Conservation (phyloP, 2,888 invertebrate species). For the Cepaea hortensis region DNA sequence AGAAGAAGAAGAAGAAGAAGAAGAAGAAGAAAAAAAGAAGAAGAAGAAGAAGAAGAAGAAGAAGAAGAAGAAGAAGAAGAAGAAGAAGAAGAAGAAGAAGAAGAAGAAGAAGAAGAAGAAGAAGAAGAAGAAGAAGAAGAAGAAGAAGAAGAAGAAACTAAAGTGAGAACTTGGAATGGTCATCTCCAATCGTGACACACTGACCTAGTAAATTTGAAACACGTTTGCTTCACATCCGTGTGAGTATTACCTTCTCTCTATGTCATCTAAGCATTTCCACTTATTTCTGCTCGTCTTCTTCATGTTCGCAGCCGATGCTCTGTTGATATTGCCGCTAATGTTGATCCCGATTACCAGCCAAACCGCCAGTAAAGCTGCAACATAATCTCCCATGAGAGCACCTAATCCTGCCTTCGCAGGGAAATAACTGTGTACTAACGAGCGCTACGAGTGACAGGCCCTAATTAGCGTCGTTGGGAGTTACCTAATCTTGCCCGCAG, state of each 20-base stretch:
- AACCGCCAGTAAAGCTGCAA: constrained; percentile 1
- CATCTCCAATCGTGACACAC: too few species aligned
- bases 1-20: neutral
- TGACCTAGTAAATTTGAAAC: too few species aligned
- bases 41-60: neutral
- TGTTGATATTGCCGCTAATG: neutral
- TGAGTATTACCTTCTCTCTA: too few species aligned
- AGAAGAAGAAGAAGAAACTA: neutral
- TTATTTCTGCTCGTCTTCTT: too few species aligned
- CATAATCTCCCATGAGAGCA: neutral
- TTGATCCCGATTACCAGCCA: neutral
- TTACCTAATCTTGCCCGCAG: constrained; percentile 39
- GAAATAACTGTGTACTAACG: constrained; percentile 21
- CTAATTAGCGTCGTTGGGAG: constrained; percentile 29
- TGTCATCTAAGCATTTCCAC: too few species aligned
- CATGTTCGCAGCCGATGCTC: too few species aligned
- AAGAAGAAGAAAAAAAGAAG: neutral
- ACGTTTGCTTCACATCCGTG: too few species aligned
- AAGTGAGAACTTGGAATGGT: too few species aligned
- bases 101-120: constrained; percentile 4
- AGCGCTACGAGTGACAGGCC: constrained; percentile 19
- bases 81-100: neutral
- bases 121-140: neutral
- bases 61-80: constrained; percentile 1
- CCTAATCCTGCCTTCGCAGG: neutral